phyloP scores from a whole-genome alignment of 2,797 vertebrate species.

The Gallinago nigripennis region DNA sequence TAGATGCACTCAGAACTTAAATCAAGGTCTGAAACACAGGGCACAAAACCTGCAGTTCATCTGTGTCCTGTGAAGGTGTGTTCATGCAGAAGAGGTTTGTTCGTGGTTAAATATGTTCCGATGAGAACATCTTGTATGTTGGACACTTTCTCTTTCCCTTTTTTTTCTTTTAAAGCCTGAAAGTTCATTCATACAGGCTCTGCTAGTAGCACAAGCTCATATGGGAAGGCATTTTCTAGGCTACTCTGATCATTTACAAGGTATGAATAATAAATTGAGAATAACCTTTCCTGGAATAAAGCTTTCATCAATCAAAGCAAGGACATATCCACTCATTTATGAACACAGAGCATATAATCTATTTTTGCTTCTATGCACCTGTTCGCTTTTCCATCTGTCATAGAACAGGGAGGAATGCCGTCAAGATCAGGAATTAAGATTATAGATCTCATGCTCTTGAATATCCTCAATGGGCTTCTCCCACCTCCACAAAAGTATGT shows the following conservation, averaged over 20 bases:
- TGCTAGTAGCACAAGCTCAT: neutral
- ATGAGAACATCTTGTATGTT: neutral
- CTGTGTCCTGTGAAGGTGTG: neutral
- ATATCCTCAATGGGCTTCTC: neutral
- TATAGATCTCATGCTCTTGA: neutral
- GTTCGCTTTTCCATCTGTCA: neutral
- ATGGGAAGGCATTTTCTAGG: conserved; percentile 11
- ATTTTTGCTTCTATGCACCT: neutral
- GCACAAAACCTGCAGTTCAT: neutral
- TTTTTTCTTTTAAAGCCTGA: neutral
- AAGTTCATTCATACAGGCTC: neutral
- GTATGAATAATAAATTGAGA: conserved; percentile 42
- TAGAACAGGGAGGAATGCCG: neutral
- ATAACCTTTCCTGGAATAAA: conserved; percentile 13
- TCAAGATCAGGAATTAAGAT: neutral
- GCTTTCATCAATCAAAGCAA: conserved; percentile 52
- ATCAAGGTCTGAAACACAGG: neutral
- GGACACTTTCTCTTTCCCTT: neutral
- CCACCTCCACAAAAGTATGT: neutral
- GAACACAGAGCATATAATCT: neutral
- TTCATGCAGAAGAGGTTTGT: neutral
- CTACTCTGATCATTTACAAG: neutral
- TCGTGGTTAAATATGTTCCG: neutral
- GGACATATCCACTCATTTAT: neutral
- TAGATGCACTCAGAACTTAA: neutral